These are phyloP conservation scores for Cactoblastis cactorum DNA, from an alignment of 2,888 invertebrate genomes.

Conservation along the genomic window DNA sequence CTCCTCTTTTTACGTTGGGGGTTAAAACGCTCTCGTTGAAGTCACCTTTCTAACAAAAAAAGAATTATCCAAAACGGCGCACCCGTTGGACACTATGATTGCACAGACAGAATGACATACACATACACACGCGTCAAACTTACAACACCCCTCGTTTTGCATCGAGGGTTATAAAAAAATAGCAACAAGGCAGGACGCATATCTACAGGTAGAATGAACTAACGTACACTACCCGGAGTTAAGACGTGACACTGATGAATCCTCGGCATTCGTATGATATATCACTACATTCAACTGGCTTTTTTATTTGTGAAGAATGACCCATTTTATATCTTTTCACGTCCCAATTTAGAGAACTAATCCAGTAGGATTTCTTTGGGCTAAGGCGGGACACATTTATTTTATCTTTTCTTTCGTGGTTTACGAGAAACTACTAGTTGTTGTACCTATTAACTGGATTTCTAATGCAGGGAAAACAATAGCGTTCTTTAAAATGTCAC, in stretches of 20 bases:
- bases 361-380: background rate
- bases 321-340: constrained; percentile 5
- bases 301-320: constrained; percentile 2
- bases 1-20: too few relatives aligned
- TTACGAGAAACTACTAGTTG: too few relatives aligned
- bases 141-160: background rate
- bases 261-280: background rate
- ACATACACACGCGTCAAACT: too few relatives aligned
- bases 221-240: background rate
- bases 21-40: too few relatives aligned
- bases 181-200: background rate
- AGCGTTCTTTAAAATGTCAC: too few relatives aligned
- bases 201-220: background rate
- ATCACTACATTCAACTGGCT: constrained; percentile 1
- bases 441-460: too few relatives aligned
- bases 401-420: background rate
- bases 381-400: background rate
- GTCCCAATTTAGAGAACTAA: constrained; percentile 6
- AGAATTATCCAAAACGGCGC: too few relatives aligned
- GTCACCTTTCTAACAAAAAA: too few relatives aligned
- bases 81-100: too few relatives aligned
- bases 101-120: too few relatives aligned
- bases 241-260: constrained; percentile 7
- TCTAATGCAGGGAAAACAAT: too few relatives aligned
- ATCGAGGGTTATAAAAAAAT: too few relatives aligned